phyloP scores from a whole-genome alignment of 2,113 vertebrate species.

The Aphelocoma coerulescens region DNA sequence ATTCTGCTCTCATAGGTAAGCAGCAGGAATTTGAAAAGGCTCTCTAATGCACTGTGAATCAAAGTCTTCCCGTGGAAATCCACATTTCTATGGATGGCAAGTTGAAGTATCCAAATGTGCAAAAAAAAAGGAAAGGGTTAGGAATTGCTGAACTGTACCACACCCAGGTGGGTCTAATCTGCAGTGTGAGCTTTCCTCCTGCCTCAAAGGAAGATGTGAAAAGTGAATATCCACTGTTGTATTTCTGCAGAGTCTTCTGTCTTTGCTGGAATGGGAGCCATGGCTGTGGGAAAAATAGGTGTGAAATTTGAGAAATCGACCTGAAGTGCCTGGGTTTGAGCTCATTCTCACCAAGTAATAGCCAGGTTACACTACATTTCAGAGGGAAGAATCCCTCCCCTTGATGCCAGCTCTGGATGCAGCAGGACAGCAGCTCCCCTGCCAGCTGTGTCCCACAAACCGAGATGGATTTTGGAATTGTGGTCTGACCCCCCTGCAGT shows the following conservation, averaged over 20 bases:
- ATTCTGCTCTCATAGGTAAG: background rate
- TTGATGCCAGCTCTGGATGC: background rate
- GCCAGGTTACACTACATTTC: background rate
- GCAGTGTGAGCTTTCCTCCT: background rate
- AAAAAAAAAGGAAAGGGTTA: background rate
- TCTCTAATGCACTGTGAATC: background rate
- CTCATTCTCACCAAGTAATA: background rate
- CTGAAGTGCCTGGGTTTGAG: background rate
- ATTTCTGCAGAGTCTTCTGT: background rate
- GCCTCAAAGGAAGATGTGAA: background rate
- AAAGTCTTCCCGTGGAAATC: background rate
- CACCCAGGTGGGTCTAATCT: background rate
- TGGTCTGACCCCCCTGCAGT: background rate
- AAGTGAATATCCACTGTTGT: background rate
- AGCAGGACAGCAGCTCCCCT: background rate
- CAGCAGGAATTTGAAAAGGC: background rate
- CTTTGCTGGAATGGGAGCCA: background rate
- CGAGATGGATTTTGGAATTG: accelerated
- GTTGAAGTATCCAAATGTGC: background rate
- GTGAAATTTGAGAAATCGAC: background rate
- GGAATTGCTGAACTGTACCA: background rate
- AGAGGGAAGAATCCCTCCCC: background rate
- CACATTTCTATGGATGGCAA: background rate
- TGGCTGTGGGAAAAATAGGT: background rate
- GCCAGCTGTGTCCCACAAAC: background rate